Base-by-base conservation (phyloP, 2,888 invertebrate species). In the Dicycla oo region DNA sequence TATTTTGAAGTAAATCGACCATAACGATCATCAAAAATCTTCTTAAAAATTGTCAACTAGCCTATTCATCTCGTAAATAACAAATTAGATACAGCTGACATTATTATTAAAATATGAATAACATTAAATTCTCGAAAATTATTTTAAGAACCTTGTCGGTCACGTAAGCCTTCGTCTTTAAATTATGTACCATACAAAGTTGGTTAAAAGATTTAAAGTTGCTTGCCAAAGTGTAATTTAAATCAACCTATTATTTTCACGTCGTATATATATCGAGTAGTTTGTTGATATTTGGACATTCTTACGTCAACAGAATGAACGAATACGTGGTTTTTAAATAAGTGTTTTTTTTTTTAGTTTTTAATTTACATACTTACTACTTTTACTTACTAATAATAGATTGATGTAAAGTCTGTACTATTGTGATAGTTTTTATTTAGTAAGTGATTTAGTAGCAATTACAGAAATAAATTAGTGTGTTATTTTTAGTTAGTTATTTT, bases 261-360 rank as follows among this genome's bases (percentile, higher is more conserved):
- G 5, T 20, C n/a, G 15, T 54, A 4, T 71, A 23, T 38, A 26
- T 40, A 61, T 11, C 18, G 18, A 18, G 18, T 61, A 61, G 3
- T 45, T 43, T 18, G 15, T 4, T 26, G 10, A 43, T n/a, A 34
- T 23, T 20, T 20, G 7, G 34, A n/a, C 74, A 74, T 62, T 74
- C 13, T 45, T 38, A 60, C 0, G n/a, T 18, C 8, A 45, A 13
- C 23, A 4, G n/a, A 30, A 3, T 1, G 38, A 43, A 51, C 13
- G 26, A 5, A 18, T 13, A 38, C 26, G 47, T 49, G 30, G 7
- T 43, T 30, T 18, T 23, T 23, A 18, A 5, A 2, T n/a, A 8
- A 7, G 15, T 15, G 13, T 15, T 2, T 23, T 15, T 11, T 8
- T 30, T 40, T 18, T 13, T 30, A 2, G 3, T 26, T 10, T 54